A percentile compares a stretch with the other conserved stretches of the same genome.
Evolutionary conservation across 2,888 invertebrate genomes (phyloP).

Genomic region (Stenodera caucasica): DNA sequence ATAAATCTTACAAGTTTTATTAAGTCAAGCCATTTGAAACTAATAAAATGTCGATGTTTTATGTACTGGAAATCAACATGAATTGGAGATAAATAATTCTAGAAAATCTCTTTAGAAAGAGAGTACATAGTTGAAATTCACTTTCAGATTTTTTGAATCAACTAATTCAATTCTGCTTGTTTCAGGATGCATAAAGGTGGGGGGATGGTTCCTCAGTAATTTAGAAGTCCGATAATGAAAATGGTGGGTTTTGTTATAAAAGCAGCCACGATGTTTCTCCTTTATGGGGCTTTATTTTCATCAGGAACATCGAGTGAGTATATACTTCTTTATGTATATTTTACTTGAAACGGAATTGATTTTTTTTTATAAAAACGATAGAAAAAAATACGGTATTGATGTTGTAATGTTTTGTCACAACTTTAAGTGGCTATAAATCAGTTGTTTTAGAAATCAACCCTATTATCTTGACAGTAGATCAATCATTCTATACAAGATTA

Average conservation of each 20-base stretch:
- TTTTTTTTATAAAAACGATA: not conserved
- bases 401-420: slow-evolving; percentile 22
- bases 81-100: not conserved
- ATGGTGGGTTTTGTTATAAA: slow-evolving; percentile 42
- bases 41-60: too few relatives aligned
- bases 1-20: too few relatives aligned
- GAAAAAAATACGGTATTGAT: not conserved
- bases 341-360: not conserved
- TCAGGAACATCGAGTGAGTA: slow-evolving; percentile 40
- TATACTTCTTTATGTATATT: too few relatives aligned
- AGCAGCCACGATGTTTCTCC: slow-evolving; percentile 40
- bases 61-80: not conserved
- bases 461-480: slow-evolving; percentile 35
- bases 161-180: slow-evolving; percentile 32
- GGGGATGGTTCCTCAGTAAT: slow-evolving; percentile 40
- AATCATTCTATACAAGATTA: slow-evolving; percentile 33
- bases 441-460: slow-evolving; percentile 31
- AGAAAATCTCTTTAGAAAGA: not conserved
- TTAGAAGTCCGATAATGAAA: slow-evolving; percentile 33
- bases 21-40: too few relatives aligned
- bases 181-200: slow-evolving; percentile 41
- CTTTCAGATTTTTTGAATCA: slow-evolving; percentile 6
- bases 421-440: slow-evolving; percentile 29
- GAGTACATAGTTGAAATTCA: not conserved
- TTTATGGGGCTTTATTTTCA: slow-evolving; percentile 38